Percentiles rank a stretch among this genome's conserved stretches.
Evolutionary conservation across 2,113 vertebrate species (phyloP).

Genomic region (Chrysochloris asiatica): DNA sequence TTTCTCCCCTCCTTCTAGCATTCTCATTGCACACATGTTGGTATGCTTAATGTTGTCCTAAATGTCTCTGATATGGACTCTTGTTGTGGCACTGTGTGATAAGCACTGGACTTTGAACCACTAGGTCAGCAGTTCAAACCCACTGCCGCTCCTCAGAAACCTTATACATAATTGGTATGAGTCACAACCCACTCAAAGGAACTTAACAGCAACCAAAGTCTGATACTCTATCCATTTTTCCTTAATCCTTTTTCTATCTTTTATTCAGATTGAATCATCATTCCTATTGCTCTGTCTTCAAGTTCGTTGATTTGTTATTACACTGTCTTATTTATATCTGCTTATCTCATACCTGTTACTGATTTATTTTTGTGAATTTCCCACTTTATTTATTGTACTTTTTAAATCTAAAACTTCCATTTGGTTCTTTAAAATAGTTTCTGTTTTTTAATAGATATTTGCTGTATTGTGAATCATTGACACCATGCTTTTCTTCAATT

Average conservation of each 20-base stretch:
- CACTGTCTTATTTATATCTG: background rate
- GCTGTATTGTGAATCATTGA: background rate
- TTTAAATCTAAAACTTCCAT: conserved; percentile 1
- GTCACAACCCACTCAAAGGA: too few species aligned
- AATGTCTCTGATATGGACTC: background rate
- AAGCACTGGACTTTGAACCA: too few species aligned
- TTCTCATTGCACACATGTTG: background rate
- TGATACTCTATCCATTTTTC: conserved; percentile 11
- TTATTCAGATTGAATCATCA: background rate
- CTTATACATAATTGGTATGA: too few species aligned
- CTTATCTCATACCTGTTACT: background rate
- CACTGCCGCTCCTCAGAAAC: too few species aligned
- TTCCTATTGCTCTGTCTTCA: background rate
- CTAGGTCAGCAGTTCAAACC: too few species aligned
- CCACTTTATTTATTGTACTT: background rate
- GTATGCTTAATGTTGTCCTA: background rate
- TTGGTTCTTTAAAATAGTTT: background rate
- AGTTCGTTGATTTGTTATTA: background rate
- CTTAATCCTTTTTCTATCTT: background rate
- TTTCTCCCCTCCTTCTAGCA: background rate
- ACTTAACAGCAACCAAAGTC: too few species aligned
- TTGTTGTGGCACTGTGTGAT: too few species aligned
- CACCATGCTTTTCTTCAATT: background rate
- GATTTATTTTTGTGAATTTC: conserved; percentile 18
- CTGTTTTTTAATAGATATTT: background rate